These are phyloP conservation scores for Latheticus oryzae DNA, from an alignment of 2,888 invertebrate genomes.

Conservation along the genomic window DNA sequence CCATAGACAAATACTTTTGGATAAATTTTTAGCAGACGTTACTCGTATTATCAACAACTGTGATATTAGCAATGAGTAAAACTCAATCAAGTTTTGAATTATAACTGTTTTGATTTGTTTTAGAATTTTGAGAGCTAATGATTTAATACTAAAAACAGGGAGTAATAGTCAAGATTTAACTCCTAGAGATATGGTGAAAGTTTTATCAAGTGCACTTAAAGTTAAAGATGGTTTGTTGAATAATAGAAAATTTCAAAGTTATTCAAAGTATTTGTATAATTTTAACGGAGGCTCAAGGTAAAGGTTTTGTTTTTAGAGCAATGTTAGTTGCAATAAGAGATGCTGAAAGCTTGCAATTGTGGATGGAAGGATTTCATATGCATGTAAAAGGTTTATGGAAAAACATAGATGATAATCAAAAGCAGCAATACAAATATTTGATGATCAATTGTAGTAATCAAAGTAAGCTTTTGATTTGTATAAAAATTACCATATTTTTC, in stretches of 20 bases:
- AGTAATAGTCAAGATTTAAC: conserved; percentile 64
- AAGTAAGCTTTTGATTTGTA: too few species aligned
- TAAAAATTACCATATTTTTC: too few species aligned
- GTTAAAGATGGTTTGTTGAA: conserved; percentile 67
- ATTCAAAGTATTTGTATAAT: conserved; percentile 47
- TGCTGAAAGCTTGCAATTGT: conserved; percentile 41
- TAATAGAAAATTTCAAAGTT: conserved; percentile 60
- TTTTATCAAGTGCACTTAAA: conserved; percentile 70
- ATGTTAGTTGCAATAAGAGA: conserved; percentile 43
- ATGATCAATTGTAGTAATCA: conserved; percentile 7
- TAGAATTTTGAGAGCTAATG: conserved; percentile 35
- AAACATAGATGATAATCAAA: conserved; percentile 47
- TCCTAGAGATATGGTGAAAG: conserved; percentile 69
- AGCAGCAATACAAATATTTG: conserved; percentile 38
- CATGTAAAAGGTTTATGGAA: conserved; percentile 46
- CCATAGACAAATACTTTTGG: conserved; percentile 18
- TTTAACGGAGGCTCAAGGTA: conserved; percentile 5
- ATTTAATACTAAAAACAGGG: conserved; percentile 63
- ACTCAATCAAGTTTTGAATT: neutral
- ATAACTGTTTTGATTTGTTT: conserved; percentile 13
- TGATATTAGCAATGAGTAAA: conserved; percentile 40
- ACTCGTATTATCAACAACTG: conserved; percentile 29
- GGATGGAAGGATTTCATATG: conserved; percentile 46
- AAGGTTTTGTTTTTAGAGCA: conserved; percentile 42
- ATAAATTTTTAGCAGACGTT: conserved; percentile 21